Conservation (phyloP, 2,113 vertebrate genomes). For the Phalacrocorax pelagicus region DNA sequence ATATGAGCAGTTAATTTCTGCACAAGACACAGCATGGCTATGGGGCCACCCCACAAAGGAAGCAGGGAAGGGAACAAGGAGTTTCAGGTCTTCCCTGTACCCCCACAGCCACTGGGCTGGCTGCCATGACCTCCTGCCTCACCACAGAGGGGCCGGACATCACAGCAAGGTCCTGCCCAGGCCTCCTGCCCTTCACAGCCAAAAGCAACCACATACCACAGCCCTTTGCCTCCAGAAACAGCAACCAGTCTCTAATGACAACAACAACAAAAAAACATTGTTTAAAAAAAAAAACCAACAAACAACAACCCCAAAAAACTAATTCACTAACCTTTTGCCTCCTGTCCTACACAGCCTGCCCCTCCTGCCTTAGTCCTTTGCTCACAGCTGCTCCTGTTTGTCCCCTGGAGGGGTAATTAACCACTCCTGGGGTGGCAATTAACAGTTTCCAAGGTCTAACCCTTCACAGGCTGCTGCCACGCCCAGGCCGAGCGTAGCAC, state of each 20-base stretch:
- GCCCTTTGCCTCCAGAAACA: neutral
- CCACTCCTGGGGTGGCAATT: neutral
- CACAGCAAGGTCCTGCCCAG: rapidly evolving
- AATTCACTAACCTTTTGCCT: neutral
- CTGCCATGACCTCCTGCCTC: rapidly evolving
- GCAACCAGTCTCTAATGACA: rapidly evolving
- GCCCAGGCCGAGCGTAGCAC: rapidly evolving
- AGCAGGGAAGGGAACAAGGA: rapidly evolving
- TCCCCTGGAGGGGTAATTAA: neutral
- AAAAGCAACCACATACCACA: rapidly evolving
- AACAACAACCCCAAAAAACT: no score
- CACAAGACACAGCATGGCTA: rapidly evolving
- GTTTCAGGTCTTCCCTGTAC: rapidly evolving
- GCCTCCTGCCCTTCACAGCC: no score
- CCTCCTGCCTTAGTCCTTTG: rapidly evolving
- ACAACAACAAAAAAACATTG: rapidly evolving
- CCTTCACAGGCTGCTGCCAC: neutral
- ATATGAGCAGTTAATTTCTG: neutral
- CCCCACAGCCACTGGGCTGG: rapidly evolving
- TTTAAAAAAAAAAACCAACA: no score
- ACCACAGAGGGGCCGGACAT: rapidly evolving
- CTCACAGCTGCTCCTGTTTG: neutral
- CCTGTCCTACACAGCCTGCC: rapidly evolving
- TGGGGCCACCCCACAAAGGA: no score
- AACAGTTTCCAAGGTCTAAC: neutral